Evolutionary conservation across 2,888 invertebrate genomes (phyloP).

Genomic region (Orgyia antiqua): DNA sequence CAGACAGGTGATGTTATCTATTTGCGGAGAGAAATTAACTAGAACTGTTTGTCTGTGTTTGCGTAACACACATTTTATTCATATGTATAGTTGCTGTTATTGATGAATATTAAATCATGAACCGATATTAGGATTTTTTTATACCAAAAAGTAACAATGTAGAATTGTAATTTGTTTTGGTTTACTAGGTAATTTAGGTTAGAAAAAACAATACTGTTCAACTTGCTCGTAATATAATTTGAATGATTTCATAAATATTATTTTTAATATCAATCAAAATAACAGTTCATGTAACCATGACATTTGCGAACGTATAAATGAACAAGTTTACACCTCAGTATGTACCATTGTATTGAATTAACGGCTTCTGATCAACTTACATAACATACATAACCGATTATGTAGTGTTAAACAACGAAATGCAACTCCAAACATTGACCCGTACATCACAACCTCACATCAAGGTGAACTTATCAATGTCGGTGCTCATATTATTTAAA

Average conservation of each 20-base stretch:
- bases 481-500: constrained; percentile 9
- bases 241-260: neutral
- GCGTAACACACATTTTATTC: too few relatives aligned
- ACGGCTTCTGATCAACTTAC: constrained; percentile 13
- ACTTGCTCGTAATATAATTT: too few relatives aligned
- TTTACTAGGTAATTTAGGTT: too few relatives aligned
- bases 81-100: too few relatives aligned
- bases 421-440: constrained; percentile 6
- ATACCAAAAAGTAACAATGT: too few relatives aligned
- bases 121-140: too few relatives aligned
- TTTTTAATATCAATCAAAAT: neutral
- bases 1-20: constrained; percentile 7
- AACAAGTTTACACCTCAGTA: constrained; percentile 18
- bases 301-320: too few relatives aligned
- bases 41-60: too few relatives aligned
- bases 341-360: constrained; percentile 2
- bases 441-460: constrained; percentile 3
- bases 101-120: too few relatives aligned
- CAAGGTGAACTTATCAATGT: constrained; percentile 19
- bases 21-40: too few relatives aligned
- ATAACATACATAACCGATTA: constrained; percentile 22
- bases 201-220: too few relatives aligned
- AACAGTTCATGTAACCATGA: constrained; percentile 22
- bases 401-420: constrained; percentile 9
- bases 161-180: too few relatives aligned